phyloP scores from a whole-genome alignment of 2,113 vertebrate genomes.

The Lamprotornis superbus region DNA sequence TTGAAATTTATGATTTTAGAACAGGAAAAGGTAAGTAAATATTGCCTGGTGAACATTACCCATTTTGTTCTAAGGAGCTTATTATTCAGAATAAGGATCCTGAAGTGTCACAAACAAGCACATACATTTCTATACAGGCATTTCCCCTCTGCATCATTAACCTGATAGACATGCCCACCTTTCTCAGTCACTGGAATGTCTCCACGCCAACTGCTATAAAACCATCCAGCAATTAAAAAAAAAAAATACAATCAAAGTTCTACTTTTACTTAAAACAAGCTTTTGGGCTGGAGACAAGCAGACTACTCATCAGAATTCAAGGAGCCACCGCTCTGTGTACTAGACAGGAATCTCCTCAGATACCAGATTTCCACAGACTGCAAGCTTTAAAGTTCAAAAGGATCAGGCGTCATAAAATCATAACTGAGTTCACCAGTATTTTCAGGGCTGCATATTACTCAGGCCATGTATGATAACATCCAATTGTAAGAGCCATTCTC shows the following conservation, averaged over 20 bases:
- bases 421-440: not conserved
- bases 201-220: not conserved
- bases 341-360: fast-evolving
- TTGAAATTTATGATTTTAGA: not conserved
- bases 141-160: not conserved
- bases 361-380: not conserved
- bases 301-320: not conserved
- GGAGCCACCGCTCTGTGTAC: fast-evolving
- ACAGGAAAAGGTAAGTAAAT: not conserved
- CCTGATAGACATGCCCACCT: not conserved
- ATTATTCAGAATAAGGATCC: not conserved
- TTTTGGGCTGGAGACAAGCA: not conserved
- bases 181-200: not conserved
- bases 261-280: not conserved
- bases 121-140: not conserved
- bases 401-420: not conserved
- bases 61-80: not conserved
- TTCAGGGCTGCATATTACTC: not conserved
- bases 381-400: not conserved
- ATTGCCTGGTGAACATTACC: not conserved
- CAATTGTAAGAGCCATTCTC: not conserved
- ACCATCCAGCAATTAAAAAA: not conserved
- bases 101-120: not conserved
- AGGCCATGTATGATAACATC: not conserved
- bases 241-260: not conserved